Percentiles rank a stretch among this genome's conserved stretches.
phyloP scores from a whole-genome alignment of 1,140 invertebrate genomes.

The Penaeus japonicus region DNA sequence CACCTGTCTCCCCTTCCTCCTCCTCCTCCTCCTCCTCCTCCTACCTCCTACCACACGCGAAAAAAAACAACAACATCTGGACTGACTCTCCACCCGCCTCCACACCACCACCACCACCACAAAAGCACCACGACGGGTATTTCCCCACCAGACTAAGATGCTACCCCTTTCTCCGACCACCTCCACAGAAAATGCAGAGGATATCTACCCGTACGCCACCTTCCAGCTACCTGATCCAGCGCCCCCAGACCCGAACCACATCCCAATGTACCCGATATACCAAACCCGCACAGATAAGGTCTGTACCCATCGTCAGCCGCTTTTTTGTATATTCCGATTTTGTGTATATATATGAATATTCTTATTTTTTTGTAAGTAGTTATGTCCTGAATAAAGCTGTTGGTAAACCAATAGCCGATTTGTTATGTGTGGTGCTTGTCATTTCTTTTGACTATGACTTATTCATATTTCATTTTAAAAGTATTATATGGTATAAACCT shows the following conservation, averaged over 20 bases:
- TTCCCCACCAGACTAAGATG: slow-evolving; percentile 7
- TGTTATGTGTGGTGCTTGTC: no score
- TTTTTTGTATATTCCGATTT: neutral
- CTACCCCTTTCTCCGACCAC: neutral
- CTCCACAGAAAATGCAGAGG: slow-evolving; percentile 56
- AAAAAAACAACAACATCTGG: no score
- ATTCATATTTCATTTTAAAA: no score
- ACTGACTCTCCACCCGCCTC: no score
- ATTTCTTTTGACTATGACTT: no score
- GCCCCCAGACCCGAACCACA: slow-evolving; percentile 50
- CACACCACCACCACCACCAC: neutral
- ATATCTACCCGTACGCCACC: slow-evolving; percentile 59
- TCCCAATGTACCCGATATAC: slow-evolving; percentile 57
- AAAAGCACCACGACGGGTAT: neutral
- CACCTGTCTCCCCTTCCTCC: no score
- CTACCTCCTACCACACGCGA: neutral
- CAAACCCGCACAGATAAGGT: slow-evolving; percentile 55
- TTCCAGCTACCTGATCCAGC: slow-evolving; percentile 58
- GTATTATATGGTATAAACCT: no score
- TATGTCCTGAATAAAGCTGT: no score
- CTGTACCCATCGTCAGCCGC: neutral
- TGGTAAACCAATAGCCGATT: no score
- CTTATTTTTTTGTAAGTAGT: no score
- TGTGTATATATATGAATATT: neutral
- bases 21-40: neutral